Conservation (phyloP, 92 coral and sea anemone species). For the Actinostola sp. region DNA sequence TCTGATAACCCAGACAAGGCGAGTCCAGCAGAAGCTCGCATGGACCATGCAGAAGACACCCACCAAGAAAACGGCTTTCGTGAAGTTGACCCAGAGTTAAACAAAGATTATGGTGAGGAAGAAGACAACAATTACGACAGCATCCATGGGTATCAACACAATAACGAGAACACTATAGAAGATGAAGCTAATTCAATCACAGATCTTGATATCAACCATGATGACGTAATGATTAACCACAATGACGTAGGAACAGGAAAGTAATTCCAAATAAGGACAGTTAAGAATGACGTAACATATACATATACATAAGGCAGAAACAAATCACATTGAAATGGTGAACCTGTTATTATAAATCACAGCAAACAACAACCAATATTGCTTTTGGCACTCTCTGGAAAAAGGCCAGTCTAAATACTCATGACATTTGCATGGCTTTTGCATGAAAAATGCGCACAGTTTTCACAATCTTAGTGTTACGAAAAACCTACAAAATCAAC, state of each 20-base stretch:
- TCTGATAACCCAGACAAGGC: neutral
- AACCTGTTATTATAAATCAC: no score
- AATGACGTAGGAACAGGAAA: conserved; percentile 8
- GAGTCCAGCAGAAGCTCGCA: conserved; percentile 1
- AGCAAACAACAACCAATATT: no score
- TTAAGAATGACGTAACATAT: neutral
- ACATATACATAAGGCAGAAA: no score
- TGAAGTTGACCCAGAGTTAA: conserved; percentile 1
- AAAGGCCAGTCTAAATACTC: no score
- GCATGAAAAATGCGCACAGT: no score
- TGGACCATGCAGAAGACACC: conserved; percentile 4
- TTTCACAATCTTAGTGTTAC: no score
- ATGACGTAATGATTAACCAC: conserved; percentile 9
- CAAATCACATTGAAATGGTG: no score
- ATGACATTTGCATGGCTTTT: no score
- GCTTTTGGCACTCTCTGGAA: no score
- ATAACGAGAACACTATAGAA: neutral
- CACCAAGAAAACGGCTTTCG: neutral
- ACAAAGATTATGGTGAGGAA: conserved; percentile 6
- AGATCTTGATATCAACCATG: conserved; percentile 22
- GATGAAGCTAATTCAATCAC: conserved; percentile 26
- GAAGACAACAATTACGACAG: conserved; percentile 8
- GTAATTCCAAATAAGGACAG: neutral
- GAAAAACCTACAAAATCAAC: no score
- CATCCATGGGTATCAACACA: neutral